Conservation (phyloP, 2,113 vertebrate species). For the Macrotus californicus region DNA sequence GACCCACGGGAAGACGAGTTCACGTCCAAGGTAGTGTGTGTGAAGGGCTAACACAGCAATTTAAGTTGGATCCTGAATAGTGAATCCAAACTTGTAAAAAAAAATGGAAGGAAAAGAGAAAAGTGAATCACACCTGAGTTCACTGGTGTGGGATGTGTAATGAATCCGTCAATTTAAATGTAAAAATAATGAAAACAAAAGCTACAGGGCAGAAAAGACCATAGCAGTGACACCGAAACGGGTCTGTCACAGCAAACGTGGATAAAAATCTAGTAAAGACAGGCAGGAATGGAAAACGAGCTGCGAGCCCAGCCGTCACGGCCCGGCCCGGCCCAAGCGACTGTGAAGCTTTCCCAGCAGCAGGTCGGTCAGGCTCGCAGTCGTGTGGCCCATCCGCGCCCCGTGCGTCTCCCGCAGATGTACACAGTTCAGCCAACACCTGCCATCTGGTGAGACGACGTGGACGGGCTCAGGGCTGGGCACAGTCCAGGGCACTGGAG, state of each 20-base stretch:
- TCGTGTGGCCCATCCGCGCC: no score
- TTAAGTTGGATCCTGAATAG: not conserved
- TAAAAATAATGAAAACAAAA: not conserved
- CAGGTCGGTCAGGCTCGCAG: no score
- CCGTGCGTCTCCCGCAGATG: not conserved
- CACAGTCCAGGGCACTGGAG: no score
- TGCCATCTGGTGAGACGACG: no score
- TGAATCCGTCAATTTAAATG: not conserved
- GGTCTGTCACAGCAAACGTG: not conserved
- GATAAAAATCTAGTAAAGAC: not conserved
- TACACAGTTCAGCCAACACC: no score
- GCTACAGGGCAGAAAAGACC: not conserved
- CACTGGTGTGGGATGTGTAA: not conserved
- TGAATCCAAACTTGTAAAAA: not conserved
- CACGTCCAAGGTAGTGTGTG: not conserved
- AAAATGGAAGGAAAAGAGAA: not conserved
- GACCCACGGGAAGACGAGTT: not conserved
- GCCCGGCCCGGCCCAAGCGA: no score
- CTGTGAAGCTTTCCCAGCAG: no score
- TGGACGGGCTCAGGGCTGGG: no score
- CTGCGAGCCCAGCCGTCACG: no score
- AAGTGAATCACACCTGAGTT: not conserved
- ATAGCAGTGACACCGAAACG: not conserved
- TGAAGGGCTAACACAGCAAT: not conserved
- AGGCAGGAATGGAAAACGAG: not conserved